Percentiles rank a stretch among this genome's conserved stretches.
These are phyloP conservation scores for Saccostrea glomerata DNA, from an alignment of 1,140 invertebrate species.

Conservation along the genomic window DNA sequence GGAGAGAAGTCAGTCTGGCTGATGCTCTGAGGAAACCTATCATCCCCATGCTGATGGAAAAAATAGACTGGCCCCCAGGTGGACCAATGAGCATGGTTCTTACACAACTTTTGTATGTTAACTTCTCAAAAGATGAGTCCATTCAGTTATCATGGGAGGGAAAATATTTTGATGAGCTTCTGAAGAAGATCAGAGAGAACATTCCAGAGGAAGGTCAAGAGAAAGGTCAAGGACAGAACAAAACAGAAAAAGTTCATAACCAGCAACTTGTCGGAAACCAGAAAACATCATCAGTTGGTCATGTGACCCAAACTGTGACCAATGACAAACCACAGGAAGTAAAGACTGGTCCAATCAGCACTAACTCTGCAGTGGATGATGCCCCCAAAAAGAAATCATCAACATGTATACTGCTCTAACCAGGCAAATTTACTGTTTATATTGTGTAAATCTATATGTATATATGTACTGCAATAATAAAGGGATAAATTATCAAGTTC, in stretches of 20 bases:
- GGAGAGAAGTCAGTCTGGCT: slow-evolving; percentile 73
- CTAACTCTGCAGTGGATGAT: not conserved
- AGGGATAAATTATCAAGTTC: too few relatives aligned
- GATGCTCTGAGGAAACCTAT: slow-evolving; percentile 75
- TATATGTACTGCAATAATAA: too few relatives aligned
- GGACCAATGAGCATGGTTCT: slow-evolving; percentile 76
- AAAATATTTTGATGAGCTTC: slow-evolving; percentile 64
- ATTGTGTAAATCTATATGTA: not conserved
- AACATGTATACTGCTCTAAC: not conserved
- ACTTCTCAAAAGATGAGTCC: slow-evolving; percentile 63
- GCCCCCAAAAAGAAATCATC: not conserved
- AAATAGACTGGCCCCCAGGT: slow-evolving; percentile 73
- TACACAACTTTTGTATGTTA: slow-evolving; percentile 72
- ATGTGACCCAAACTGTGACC: too few relatives aligned
- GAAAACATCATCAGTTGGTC: too few relatives aligned
- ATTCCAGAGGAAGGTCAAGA: slow-evolving; percentile 38
- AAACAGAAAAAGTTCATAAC: not conserved
- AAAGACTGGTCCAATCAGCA: not conserved
- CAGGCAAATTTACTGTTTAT: not conserved
- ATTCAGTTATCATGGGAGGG: slow-evolving; percentile 66
- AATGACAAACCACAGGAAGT: not conserved
- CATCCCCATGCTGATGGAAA: slow-evolving; percentile 73
- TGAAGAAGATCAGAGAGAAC: slow-evolving; percentile 56
- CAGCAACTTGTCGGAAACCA: not conserved
- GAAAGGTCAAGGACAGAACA: not conserved